phyloP scores from a whole-genome alignment of 2,888 invertebrate species.

The Noctua janthe region DNA sequence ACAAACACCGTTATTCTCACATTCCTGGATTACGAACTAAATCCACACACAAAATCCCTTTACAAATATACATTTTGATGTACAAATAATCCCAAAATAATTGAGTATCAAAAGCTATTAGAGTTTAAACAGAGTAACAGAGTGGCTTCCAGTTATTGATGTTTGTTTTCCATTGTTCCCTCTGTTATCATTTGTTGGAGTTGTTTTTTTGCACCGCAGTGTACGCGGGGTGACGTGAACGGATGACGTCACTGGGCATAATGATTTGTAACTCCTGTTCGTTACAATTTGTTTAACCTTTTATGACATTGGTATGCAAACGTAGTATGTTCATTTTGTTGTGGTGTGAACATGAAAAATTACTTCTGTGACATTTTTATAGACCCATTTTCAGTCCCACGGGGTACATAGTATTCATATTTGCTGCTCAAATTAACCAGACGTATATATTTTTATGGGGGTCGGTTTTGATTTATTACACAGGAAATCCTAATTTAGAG shows the following conservation, averaged over 20 bases:
- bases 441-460: background rate
- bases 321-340: constrained; percentile 21
- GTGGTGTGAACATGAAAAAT: constrained; percentile 51
- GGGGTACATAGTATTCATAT: constrained; percentile 25
- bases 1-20: background rate
- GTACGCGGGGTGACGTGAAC: constrained; percentile 50
- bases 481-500: constrained; percentile 15
- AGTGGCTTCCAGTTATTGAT: constrained; percentile 59
- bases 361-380: constrained; percentile 54
- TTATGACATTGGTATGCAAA: constrained; percentile 54
- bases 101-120: constrained; percentile 68
- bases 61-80: constrained; percentile 44
- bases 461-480: constrained; percentile 33
- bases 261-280: constrained; percentile 64
- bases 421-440: constrained; percentile 10
- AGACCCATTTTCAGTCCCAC: constrained; percentile 29
- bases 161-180: constrained; percentile 68
- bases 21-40: constrained; percentile 33
- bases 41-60: constrained; percentile 29
- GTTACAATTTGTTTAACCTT: constrained; percentile 54
- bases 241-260: constrained; percentile 53
- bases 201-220: constrained; percentile 55
- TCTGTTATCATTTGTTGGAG: constrained; percentile 60
- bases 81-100: constrained; percentile 60
- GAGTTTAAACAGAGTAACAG: constrained; percentile 63